Base-by-base conservation (phyloP, 2,113 vertebrate genomes). In the Dunckerocampus dactyliophorus region DNA sequence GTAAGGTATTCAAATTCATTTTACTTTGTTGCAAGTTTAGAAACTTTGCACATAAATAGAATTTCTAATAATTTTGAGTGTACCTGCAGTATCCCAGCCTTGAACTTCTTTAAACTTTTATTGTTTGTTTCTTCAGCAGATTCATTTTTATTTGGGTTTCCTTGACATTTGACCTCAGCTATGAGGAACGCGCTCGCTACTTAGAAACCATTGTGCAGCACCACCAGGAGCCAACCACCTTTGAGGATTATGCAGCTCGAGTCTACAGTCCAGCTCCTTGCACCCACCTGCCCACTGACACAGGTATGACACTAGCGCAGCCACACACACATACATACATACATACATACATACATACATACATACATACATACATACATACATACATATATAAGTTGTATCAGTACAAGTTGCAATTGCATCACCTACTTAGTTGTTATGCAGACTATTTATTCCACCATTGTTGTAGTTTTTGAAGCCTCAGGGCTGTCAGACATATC, bases 201-300 rank as follows among this genome's bases (percentile, higher is more conserved):
- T 88, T 99, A 63, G 95, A 99, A 73, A 96, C 93, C 43, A 97
- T 98, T 52, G 93, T 96, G 60, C 93, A 97, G 84, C 93, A 98
- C 82, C 95, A 99, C 80, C 91, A 94, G 84, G 96, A 99, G 62
- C 93, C 94, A 37, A 95, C 94, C 52, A 95, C 95, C 0, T 99
- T 99, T 75, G 97, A 99, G 84, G 97, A 99, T 81, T 98, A 97
- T 67, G 95, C 97, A 51, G 94, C 95, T 47, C 94, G 98, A 47
- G 94, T 99, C 80, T 99, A 97, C 87, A 96, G 94, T 76, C 97
- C 97, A 59, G 96, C 95, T 69, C 95, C 96, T 54, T 95, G 92
- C 82, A 93, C 95, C 62, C 92, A 96, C 80, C 89, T 94, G 64
- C 91, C 93, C 53, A 89, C 93, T 50, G 95, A 98, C 80, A 76